Evolutionary conservation across 2,113 vertebrate genomes (phyloP).

Genomic region (Shinisaurus crocodilurus): DNA sequence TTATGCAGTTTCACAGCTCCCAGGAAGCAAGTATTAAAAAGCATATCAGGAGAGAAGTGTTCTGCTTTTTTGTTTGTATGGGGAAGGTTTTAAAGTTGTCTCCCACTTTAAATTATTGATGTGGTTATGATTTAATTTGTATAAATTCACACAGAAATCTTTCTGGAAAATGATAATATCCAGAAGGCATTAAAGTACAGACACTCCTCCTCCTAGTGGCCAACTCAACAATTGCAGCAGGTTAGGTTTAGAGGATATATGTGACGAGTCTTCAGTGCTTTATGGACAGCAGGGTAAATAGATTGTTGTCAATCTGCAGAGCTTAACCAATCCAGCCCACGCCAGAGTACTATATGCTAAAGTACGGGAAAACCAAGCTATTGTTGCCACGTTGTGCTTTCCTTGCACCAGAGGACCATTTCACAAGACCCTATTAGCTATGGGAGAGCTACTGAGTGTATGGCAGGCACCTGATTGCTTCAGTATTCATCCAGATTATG

Average conservation of each 20-base stretch:
- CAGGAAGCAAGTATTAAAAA: slow-evolving; percentile 3
- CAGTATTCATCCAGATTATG: neutral
- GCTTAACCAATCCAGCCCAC: neutral
- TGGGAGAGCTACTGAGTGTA: neutral
- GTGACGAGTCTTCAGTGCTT: neutral
- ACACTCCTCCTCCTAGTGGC: slow-evolving; percentile 28
- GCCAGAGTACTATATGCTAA: too few species aligned
- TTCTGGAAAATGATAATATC: neutral
- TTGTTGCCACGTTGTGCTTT: too few species aligned
- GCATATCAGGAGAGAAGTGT: slow-evolving; percentile 1
- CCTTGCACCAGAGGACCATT: neutral
- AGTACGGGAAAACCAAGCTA: too few species aligned
- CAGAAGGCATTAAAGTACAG: neutral
- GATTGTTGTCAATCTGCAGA: neutral
- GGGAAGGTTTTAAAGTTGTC: slow-evolving; percentile 19
- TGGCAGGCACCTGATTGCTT: neutral
- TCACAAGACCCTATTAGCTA: neutral
- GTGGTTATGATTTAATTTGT: neutral
- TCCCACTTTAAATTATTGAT: neutral
- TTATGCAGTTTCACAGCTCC: neutral
- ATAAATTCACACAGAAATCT: neutral
- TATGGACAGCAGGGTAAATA: neutral
- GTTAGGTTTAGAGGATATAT: neutral
- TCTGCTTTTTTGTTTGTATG: slow-evolving; percentile 8
- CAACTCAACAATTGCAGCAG: neutral